Conservation (phyloP, 2,113 vertebrate genomes). For the Aplodontia rufa region DNA sequence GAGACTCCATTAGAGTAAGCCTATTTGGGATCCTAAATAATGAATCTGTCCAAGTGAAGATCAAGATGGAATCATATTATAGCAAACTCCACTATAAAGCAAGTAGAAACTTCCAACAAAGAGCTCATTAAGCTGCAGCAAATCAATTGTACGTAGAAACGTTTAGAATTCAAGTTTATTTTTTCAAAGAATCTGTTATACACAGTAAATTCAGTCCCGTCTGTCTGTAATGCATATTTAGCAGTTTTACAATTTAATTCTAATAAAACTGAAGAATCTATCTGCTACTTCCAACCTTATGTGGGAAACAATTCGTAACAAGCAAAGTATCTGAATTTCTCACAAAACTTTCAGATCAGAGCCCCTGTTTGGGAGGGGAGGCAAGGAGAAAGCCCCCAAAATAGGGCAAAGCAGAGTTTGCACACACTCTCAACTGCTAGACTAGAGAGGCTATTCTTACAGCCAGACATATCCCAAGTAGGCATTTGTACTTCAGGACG, state of each 20-base stretch:
- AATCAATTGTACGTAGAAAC: neutral
- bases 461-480: neutral
- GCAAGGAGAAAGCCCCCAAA: neutral
- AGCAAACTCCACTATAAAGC: neutral
- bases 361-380: neutral
- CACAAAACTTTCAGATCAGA: neutral
- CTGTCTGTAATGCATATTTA: neutral
- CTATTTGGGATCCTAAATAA: neutral
- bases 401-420: neutral
- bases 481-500: constrained; percentile 16
- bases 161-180: constrained; percentile 33
- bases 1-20: neutral
- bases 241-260: neutral
- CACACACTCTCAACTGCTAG: neutral
- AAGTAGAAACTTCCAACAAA: neutral
- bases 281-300: neutral
- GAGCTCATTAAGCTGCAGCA: neutral
- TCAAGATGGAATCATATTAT: neutral
- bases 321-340: constrained; percentile 1
- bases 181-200: constrained; percentile 22
- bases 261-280: neutral
- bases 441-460: neutral
- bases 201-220: neutral
- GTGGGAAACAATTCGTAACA: neutral
- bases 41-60: neutral